Conservation (phyloP, 2,888 invertebrate species). For the Oxycera nigricornis region DNA sequence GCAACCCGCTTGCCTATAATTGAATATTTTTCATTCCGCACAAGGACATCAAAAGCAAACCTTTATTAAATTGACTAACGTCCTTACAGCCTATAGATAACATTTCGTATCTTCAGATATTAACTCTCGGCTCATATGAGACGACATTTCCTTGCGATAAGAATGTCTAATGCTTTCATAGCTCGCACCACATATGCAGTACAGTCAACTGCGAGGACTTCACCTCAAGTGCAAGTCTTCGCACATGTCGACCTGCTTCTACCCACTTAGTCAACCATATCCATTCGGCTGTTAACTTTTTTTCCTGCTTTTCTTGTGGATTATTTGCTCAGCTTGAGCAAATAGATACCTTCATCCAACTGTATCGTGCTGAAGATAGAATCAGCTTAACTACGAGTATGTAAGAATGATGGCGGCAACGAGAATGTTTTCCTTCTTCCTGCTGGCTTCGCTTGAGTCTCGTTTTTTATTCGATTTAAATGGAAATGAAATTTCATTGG, state of each 20-base stretch:
- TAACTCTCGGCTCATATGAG: background rate
- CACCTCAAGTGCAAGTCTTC: background rate
- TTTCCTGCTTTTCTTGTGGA: slow-evolving; percentile 1
- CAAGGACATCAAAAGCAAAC: background rate
- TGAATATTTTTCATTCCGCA: too few relatives aligned
- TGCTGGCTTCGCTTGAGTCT: slow-evolving; percentile 9
- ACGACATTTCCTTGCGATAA: background rate
- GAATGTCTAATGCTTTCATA: background rate
- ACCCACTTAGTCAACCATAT: background rate
- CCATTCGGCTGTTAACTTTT: slow-evolving; percentile 14
- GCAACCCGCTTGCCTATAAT: too few relatives aligned
- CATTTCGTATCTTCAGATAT: background rate
- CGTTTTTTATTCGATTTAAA: slow-evolving; percentile 25
- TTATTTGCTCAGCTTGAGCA: slow-evolving; percentile 30
- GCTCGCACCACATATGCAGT: slow-evolving; percentile 8
- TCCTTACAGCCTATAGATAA: background rate
- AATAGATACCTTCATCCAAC: background rate
- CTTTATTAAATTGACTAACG: background rate
- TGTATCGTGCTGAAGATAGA: background rate
- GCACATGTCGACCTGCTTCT: background rate
- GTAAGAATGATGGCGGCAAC: background rate
- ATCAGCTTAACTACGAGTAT: background rate
- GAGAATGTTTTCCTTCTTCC: slow-evolving; percentile 26
- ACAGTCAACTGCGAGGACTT: background rate
- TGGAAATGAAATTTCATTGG: slow-evolving; percentile 32